Evolutionary conservation across 2,888 invertebrate genomes (phyloP), one percentile per base, ranked within the genome.

Genomic region (Tachystola acroxantha): DNA sequence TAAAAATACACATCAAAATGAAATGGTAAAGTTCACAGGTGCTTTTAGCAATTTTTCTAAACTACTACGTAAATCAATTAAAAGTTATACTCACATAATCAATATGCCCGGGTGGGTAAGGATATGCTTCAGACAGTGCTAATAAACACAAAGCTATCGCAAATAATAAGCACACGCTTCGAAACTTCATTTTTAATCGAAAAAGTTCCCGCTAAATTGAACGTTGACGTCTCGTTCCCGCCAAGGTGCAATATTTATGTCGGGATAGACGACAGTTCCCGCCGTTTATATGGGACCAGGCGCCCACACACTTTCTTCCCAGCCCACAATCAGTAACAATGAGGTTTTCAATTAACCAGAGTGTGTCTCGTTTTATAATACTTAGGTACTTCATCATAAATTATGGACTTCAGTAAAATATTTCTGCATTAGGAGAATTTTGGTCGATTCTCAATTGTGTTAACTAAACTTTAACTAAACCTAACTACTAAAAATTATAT

Each of bases 291-390:
- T 62, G 69, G 65, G 64, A 65, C 49, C 37, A 35, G 37, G 44
- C 77, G 53, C 80, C 78, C 63, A 80, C 81, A 43, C 67, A 46
- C 65, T 76, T 73, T 73, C 69, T 69, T 72, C 68, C 62, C 64
- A 51, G 32, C 44, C 39, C 43, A 40, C 47, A 22, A 40, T 50
- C 49, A 29, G 24, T 11, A 28, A 29, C 35, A 34, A 34, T 19
- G 32, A 12, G 29, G 13, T 34, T 32, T 28, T 39, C 32, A 39
- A 39, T 39, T 36, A 39, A 12, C 20, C 28, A 36, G 34, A 38
- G 37, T 40, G 31, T 29, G 19, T 25, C 11, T 34, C 16, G 7
- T 26, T 10, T 16, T 34, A 25, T 24, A 14, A 25, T 24, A 9
- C n/a, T 11, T 20, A 2, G 22, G 11, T 6, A 16, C 16, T 16